A percentile compares a stretch with the other conserved stretches of the same genome.
phyloP scores from a whole-genome alignment of 2,888 invertebrate species.

The Chorisops tibialis region DNA sequence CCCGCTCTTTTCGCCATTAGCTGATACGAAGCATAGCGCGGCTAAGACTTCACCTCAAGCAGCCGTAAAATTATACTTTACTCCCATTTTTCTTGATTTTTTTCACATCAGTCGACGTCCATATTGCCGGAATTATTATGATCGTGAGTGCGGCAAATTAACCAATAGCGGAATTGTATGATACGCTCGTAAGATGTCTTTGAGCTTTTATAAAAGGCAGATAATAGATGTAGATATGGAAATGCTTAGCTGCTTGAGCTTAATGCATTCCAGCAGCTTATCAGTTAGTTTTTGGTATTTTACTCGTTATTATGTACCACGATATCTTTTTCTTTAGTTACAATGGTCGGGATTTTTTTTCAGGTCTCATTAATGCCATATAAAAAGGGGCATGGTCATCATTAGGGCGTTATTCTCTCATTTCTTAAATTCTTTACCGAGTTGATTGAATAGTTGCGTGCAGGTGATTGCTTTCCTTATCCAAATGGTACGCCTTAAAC shows the following conservation, averaged over 20 bases:
- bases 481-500: constrained; percentile 16
- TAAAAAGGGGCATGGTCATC: constrained; percentile 26
- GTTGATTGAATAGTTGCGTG: constrained; percentile 27
- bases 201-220: neutral
- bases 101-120: constrained; percentile 2
- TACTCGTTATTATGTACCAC: neutral
- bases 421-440: constrained; percentile 16
- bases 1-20: constrained; percentile 17
- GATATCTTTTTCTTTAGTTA: constrained; percentile 7
- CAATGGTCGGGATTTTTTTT: neutral
- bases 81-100: neutral
- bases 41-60: constrained; percentile 2
- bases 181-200: constrained; percentile 6
- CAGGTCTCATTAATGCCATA: constrained; percentile 20
- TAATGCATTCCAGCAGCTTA: constrained; percentile 2
- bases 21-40: constrained; percentile 5
- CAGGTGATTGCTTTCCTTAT: constrained; percentile 23
- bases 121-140: neutral
- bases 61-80: constrained; percentile 1
- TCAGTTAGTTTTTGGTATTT: neutral
- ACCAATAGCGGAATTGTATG: constrained; percentile 7
- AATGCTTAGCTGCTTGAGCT: neutral
- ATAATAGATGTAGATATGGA: neutral
- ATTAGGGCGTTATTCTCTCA: constrained; percentile 22
- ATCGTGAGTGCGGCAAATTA: neutral